Evolutionary conservation across 2,888 invertebrate species (phyloP).

Genomic region (Erebia palarica): DNA sequence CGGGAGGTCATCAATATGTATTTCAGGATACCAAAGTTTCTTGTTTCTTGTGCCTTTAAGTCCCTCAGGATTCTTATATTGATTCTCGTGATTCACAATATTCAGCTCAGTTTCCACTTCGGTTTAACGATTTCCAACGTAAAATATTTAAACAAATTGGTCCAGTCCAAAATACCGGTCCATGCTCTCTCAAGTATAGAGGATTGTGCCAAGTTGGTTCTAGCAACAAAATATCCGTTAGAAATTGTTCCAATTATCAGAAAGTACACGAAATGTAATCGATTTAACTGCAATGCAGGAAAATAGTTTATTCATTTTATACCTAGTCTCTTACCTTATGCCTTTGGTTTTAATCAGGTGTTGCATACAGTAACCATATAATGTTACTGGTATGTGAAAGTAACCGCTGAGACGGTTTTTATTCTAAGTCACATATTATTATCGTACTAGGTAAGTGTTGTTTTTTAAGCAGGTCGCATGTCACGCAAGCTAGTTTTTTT

Average conservation of each 20-base stretch:
- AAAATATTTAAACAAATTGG: neutral
- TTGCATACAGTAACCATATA: neutral
- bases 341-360: neutral
- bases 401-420: neutral
- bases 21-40: too few species aligned
- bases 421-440: too few species aligned
- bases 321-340: neutral
- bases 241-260: constrained; percentile 9
- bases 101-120: neutral
- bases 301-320: neutral
- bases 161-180: neutral
- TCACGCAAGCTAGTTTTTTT: too few species aligned
- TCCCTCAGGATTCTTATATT: too few species aligned
- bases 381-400: too few species aligned
- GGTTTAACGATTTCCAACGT: neutral
- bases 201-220: neutral
- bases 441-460: too few species aligned
- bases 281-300: constrained; percentile 9
- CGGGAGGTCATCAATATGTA: too few species aligned
- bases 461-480: too few species aligned
- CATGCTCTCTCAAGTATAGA: neutral
- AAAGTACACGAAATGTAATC: neutral
- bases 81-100: too few species aligned
- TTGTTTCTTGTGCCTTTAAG: too few species aligned
- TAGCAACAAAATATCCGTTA: constrained; percentile 2